Conservation (phyloP, 2,888 invertebrate species). For the Schrankia costaestrigalis region DNA sequence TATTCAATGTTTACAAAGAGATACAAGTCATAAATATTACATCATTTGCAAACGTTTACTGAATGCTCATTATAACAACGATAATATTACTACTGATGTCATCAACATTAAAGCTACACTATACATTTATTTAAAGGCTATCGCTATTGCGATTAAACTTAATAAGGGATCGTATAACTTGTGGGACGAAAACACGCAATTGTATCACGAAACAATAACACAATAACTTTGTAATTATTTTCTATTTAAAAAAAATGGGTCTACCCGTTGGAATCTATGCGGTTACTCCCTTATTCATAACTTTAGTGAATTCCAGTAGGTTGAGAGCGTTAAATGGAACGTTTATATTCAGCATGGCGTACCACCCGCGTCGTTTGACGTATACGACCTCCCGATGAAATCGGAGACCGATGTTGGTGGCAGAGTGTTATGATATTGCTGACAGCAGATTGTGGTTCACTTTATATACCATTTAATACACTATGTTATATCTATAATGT, state of each 20-base stretch:
- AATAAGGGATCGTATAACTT: constrained; percentile 15
- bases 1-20: no score
- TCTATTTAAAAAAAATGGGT: constrained; percentile 16
- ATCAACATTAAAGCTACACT: constrained; percentile 26
- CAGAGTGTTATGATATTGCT: constrained; percentile 39
- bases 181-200: constrained; percentile 20
- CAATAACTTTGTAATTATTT: no score
- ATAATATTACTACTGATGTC: constrained; percentile 46
- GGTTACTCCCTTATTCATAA: constrained; percentile 31
- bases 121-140: constrained; percentile 16
- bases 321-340: constrained; percentile 53
- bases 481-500: constrained; percentile 4
- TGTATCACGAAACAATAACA: no score
- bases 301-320: constrained; percentile 41
- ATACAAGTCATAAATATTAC: no score
- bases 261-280: not conserved
- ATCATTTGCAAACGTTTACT: constrained; percentile 46
- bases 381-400: constrained; percentile 52
- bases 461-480: constrained; percentile 19
- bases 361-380: constrained; percentile 67
- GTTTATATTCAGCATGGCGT: constrained; percentile 65
- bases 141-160: constrained; percentile 19
- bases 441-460: constrained; percentile 26
- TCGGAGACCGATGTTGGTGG: constrained; percentile 55
- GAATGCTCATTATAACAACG: constrained; percentile 44